Evolutionary conservation across 2,113 vertebrate genomes (phyloP).

Genomic region (Pardalotus punctatus): DNA sequence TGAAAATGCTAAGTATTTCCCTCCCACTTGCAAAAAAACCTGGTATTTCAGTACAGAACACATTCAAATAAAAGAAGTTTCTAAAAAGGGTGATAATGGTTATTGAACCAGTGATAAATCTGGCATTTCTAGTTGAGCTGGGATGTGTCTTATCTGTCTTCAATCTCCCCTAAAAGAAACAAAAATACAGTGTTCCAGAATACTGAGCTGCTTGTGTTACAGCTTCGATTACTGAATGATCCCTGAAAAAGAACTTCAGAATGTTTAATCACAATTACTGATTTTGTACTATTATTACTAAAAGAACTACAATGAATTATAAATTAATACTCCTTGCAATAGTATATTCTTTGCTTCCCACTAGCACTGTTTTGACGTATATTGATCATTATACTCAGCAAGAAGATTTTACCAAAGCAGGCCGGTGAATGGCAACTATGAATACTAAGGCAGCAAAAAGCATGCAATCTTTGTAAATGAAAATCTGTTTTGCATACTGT

Average conservation of each 20-base stretch:
- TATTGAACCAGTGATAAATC: background rate
- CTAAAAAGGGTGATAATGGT: background rate
- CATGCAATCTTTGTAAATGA: background rate
- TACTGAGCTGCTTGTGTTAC: background rate
- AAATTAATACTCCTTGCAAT: background rate
- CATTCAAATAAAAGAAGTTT: background rate
- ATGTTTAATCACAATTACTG: background rate
- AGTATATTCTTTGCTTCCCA: background rate
- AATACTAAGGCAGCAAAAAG: background rate
- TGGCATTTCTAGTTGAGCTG: background rate
- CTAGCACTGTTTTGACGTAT: background rate
- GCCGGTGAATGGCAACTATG: background rate
- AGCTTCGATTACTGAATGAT: background rate
- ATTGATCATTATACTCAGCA: background rate
- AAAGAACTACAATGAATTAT: background rate
- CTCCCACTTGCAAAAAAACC: background rate
- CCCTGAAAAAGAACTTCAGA: background rate
- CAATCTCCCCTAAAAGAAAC: background rate
- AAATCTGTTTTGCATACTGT: background rate
- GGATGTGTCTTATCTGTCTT: background rate
- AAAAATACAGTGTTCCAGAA: background rate
- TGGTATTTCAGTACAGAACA: background rate
- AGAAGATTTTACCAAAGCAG: background rate
- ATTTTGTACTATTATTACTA: background rate
- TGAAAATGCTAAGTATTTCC: background rate